Base-by-base conservation (phyloP, 2,888 invertebrate species). In the Folsomia candida region DNA sequence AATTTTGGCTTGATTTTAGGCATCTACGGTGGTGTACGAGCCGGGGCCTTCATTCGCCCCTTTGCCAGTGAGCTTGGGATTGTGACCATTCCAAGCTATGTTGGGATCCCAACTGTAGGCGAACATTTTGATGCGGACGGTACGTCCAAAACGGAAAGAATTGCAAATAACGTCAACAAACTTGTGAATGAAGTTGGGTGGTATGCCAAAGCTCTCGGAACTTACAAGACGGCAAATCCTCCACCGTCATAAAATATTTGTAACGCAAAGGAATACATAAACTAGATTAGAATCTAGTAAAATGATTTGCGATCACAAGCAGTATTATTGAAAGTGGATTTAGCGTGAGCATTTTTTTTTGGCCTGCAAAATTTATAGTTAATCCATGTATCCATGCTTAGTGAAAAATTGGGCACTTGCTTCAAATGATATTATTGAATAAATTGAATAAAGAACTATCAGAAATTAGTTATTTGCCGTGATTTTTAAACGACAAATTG, bases 111-210 rank as follows among this genome's bases (percentile, higher is more conserved):
- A 14, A 25, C 62, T 9, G 76, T 79, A 2, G 60, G 68, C 1
- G 54, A 66, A 26, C 63, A 60, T 2, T 67, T 80, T 65, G 71
- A 73, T 63, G 79, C 74, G 20, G 70, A 69, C 14, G 79, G 80
- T 3, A 73, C 70, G 3, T 72, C 71, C 24, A 61, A 24, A 27
- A 60, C 67, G 9, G 77, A 78, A 18, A 61, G 77, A 28, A 68
- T 76, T 70, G 51, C 67, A 1, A 67, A 24, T 0, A 20, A 73
- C 37, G 47, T 77, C 18, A 78, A 71, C 0, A 80, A 81, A 61
- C 51, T 83, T 25, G 78, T 83, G 2, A 77, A 77, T 1, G 84
- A 85, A 76, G 78, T 85, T 14, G 82, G 81, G 51, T 85, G 84
- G 84, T 82, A 82, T 71, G 82, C 83, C 0, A 68, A 69, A 14